Percentiles rank a stretch among this genome's conserved stretches.
These are phyloP conservation scores for Cancer borealis DNA, from an alignment of 2,888 invertebrate species.

Conservation along the genomic window DNA sequence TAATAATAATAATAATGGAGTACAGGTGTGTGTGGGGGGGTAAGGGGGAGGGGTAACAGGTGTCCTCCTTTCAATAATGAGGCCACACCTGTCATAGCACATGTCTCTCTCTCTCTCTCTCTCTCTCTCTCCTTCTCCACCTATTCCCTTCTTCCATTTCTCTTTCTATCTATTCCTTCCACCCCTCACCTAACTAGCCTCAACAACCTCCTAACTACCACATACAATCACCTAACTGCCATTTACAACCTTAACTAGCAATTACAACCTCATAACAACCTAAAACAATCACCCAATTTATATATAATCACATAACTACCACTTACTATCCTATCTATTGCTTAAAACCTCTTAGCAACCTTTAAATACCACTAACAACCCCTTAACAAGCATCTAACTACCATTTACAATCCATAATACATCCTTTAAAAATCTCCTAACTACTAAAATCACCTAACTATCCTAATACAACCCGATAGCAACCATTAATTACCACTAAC, in stretches of 20 bases:
- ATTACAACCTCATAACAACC: not conserved
- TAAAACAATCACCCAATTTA: not conserved
- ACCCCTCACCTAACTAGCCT: not conserved
- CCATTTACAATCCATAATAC: no score
- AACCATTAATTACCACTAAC: not conserved
- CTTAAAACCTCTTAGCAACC: no score
- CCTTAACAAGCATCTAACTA: not conserved
- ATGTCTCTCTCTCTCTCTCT: slow-evolving; percentile 38
- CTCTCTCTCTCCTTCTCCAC: slow-evolving; percentile 14
- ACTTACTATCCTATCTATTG: no score
- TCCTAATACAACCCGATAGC: no score
- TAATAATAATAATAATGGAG: not conserved
- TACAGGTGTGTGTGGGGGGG: not conserved
- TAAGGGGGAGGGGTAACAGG: not conserved
- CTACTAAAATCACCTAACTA: no score
- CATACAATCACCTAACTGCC: not conserved
- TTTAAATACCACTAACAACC: not conserved
- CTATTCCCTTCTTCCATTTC: not conserved
- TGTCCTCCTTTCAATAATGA: not conserved
- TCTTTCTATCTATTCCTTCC: no score
- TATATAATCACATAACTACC: not conserved
- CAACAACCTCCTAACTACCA: no score
- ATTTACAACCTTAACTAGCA: not conserved
- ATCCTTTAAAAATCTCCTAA: no score
- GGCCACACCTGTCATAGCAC: not conserved